Evolutionary conservation across 1,140 invertebrate genomes (phyloP).

Genomic region (Paralvinella palmiformis): DNA sequence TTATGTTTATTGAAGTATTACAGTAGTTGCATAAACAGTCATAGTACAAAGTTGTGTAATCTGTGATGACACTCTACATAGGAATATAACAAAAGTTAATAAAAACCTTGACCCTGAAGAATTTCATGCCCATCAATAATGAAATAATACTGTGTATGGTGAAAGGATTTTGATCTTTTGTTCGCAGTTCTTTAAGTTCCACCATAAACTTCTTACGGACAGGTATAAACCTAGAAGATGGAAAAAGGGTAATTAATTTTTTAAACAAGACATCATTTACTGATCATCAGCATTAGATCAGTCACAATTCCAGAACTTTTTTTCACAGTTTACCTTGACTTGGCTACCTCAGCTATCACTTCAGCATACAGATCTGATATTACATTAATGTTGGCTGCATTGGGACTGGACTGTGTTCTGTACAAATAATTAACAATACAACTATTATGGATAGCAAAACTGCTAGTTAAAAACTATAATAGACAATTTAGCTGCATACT

Average conservation of each 20-base stretch:
- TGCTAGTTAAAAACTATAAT: too few species aligned
- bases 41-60: too few species aligned
- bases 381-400: constrained; percentile 86
- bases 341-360: constrained; percentile 94
- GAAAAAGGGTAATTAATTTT: not conserved
- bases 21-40: too few species aligned
- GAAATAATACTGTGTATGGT: constrained; percentile 94
- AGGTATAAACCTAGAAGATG: constrained; percentile 67
- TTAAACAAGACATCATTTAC: not conserved
- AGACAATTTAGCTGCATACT: too few species aligned
- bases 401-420: constrained; percentile 54
- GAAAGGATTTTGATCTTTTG: constrained; percentile 77
- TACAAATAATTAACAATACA: not conserved
- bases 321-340: constrained; percentile 58
- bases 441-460: not conserved
- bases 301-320: not conserved
- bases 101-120: constrained; percentile 90
- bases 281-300: not conserved
- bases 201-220: constrained; percentile 87
- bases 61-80: too few species aligned
- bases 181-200: constrained; percentile 84
- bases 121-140: constrained; percentile 99
- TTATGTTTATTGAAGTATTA: too few species aligned
- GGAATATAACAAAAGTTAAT: too few species aligned
- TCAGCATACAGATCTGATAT: constrained; percentile 97